phyloP scores from a whole-genome alignment of 2,888 invertebrate species.

The Clepsis dumicolana region DNA sequence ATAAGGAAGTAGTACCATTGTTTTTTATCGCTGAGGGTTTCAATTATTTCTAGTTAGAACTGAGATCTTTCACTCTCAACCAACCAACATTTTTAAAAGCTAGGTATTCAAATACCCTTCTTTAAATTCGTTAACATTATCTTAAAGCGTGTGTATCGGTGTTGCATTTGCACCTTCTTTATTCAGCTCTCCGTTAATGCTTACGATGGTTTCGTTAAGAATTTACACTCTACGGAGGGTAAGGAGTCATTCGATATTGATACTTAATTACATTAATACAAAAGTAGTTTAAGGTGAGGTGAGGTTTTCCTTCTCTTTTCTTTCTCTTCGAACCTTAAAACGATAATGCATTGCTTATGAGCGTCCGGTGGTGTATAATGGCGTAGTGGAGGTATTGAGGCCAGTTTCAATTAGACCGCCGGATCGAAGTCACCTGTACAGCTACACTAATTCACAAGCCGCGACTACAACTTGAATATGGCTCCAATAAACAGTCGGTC shows the following conservation, averaged over 20 bases:
- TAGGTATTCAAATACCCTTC: too few relatives aligned
- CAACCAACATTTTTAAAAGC: too few relatives aligned
- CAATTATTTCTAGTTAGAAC: too few relatives aligned
- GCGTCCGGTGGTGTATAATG: slow-evolving; percentile 49
- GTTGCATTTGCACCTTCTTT: slow-evolving; percentile 20
- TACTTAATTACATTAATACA: slow-evolving; percentile 22
- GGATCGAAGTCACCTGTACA: slow-evolving; percentile 60
- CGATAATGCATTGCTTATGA: slow-evolving; percentile 54
- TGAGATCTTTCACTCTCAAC: too few relatives aligned
- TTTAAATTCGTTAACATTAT: too few relatives aligned
- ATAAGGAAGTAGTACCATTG: too few relatives aligned
- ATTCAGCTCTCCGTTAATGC: slow-evolving; percentile 16
- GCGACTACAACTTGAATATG: slow-evolving; percentile 24
- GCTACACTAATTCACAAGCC: slow-evolving; percentile 51
- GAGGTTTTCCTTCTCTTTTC: neutral
- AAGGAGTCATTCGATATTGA: slow-evolving; percentile 1
- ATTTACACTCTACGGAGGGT: slow-evolving; percentile 3
- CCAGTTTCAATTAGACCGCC: slow-evolving; percentile 70
- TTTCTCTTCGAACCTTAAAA: slow-evolving; percentile 51
- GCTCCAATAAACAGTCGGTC: slow-evolving; percentile 47
- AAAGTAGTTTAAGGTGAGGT: slow-evolving; percentile 27
- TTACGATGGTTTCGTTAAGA: slow-evolving; percentile 25
- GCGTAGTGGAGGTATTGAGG: slow-evolving; percentile 56
- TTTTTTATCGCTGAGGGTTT: neutral
- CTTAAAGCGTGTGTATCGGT: neutral